Evolutionary conservation across 2,888 invertebrate genomes (phyloP), one percentile per base, ranked within the genome.

Genomic region (Strigamia crassipes): DNA sequence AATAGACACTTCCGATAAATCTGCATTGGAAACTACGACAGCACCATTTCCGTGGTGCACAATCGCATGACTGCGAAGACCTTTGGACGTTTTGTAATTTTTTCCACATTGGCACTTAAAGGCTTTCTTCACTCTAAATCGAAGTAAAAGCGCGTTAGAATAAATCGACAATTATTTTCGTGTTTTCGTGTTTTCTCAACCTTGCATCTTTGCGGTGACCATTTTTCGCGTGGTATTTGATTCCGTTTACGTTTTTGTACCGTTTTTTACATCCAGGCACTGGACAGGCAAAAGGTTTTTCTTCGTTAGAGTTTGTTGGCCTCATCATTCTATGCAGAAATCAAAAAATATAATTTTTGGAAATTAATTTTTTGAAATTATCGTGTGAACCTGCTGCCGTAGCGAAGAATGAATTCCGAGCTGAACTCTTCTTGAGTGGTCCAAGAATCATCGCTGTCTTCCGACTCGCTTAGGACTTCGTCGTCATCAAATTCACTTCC

Each of bases 201-300:
- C 92, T 93, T 88, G 92, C 92, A 86, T 94, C 94, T 87, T 93
- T 94, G 88, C 94, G 93, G 88, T 95, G 95, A 10, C 94, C 94
- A 87, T 94, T 94, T 88, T 94, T 94, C 73, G 93, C 93, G 89
- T 95, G 95, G 88, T 95, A 95, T 87, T 94, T 95, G 86, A 95
- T 94, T 82, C 95, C 95, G 88, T 95, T 95, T 82, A 94, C 92
- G 87, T 95, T 95, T 88, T 95, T 95, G 89, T 95, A 95, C 66
- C 94, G 91, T 87, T 95, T 95, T 88, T 93, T 93, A 89, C 95
- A 95, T 78, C 94, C 94, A 80, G 94, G 94, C 83, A 95, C 93
- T 0, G 94, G 94, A 87, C 95, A 95, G 9, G 92, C 93, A 88
- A 93, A 94, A 0, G 94, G 94, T 87, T 94, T 94, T 87, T 94